phyloP scores from a whole-genome alignment of 2,113 vertebrate species.

The Prionailurus viverrinus region DNA sequence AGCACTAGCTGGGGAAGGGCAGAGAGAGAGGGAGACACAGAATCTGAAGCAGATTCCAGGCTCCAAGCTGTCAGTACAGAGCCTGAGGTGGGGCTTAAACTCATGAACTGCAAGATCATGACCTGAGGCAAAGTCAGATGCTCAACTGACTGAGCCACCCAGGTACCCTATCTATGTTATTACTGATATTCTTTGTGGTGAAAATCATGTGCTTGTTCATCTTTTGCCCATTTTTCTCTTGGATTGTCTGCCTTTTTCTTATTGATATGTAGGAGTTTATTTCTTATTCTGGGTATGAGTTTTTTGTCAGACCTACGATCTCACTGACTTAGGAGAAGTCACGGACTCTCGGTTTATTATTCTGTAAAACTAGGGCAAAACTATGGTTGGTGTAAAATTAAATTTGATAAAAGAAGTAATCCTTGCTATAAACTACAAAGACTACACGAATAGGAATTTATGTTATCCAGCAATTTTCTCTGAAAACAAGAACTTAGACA shows the following conservation, averaged over 20 bases:
- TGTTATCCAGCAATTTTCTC: background rate
- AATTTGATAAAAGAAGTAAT: slow-evolving; percentile 53
- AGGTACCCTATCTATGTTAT: background rate
- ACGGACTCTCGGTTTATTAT: background rate
- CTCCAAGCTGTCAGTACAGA: too few relatives aligned
- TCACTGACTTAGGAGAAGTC: slow-evolving; percentile 61
- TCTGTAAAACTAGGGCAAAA: slow-evolving; percentile 56
- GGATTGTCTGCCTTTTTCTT: background rate
- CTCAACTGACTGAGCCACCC: too few relatives aligned
- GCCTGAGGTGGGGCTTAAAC: too few relatives aligned
- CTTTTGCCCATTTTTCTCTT: slow-evolving; percentile 18
- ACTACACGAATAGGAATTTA: slow-evolving; percentile 24
- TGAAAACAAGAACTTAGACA: background rate
- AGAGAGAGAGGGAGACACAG: too few relatives aligned
- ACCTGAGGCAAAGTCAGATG: too few relatives aligned
- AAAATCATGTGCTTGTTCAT: background rate
- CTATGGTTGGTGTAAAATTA: background rate
- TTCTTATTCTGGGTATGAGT: slow-evolving; percentile 1
- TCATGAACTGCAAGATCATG: too few relatives aligned
- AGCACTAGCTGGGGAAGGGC: too few relatives aligned
- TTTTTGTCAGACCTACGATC: background rate
- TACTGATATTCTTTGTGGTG: background rate
- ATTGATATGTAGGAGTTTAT: slow-evolving; percentile 1
- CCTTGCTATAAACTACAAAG: slow-evolving; percentile 36
- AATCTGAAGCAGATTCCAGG: too few relatives aligned